Evolutionary conservation across 2,113 vertebrate species (phyloP), one percentile per base, ranked within the genome.

Genomic region (Thunnus thynnus): DNA sequence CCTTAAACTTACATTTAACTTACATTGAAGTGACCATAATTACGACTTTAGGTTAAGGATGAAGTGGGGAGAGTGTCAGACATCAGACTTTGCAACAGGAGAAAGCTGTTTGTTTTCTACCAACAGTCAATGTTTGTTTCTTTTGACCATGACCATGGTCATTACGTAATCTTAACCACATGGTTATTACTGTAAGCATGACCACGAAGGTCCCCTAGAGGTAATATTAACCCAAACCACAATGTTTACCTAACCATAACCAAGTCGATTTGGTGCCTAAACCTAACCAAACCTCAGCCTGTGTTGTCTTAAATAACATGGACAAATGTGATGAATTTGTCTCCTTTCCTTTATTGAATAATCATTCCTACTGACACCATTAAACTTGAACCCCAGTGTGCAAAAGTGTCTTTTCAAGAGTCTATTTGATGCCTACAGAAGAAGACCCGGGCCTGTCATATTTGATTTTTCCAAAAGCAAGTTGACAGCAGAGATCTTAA

Each of bases 401-500:
- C 48, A 41, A 27, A 66, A 78, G n/a, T 78, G 55, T n/a, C 27
- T 27, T 67, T 63, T 75, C 71, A 47, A 20, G 32, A 74, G 51
- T 41, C 22, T 63, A 25, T 82, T 32, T 79, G 71, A 79, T 63
- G 66, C 51, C 56, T 64, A 48, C n/a, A 47, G 69, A 27, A 46
- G 32, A 46, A 46, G 46, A 20, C 71, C 25, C 22, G 1, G 17
- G 55, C 20, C 20, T 13, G 75, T 69, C 76, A 80, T 57, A 44
- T 64, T 65, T 18, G 18, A 73, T 69, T 69, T 55, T 41, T 41
- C 51, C 27, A 5, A 76, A 36, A 58, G 46, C 47, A 72, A 72
- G 12, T 2, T 51, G 60, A 50, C 44, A 27, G 41, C 18, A 27
- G 30, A 58, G 36, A 68, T 77, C 65, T 69, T 81, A 55, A 69